phyloP scores from a whole-genome alignment of 2,797 vertebrate genomes.

The Hippocampus kuda region DNA sequence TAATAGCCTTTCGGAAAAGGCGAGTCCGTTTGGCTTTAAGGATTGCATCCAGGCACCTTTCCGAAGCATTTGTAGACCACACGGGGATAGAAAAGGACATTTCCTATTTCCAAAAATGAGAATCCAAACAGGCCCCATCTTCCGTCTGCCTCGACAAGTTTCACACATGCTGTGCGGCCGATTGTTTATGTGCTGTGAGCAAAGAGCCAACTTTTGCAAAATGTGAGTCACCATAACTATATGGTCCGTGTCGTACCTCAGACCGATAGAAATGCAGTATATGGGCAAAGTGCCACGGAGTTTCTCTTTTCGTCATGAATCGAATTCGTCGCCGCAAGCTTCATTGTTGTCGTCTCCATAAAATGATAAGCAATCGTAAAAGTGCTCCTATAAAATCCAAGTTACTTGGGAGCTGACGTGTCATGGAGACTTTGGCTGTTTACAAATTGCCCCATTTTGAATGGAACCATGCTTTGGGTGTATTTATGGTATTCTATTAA shows the following conservation, averaged over 20 bases:
- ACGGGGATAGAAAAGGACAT: too few species aligned
- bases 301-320: neutral
- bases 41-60: too few species aligned
- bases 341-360: neutral
- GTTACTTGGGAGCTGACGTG: neutral
- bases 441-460: neutral
- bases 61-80: too few species aligned
- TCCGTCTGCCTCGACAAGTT: neutral
- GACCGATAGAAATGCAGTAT: neutral
- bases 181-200: neutral
- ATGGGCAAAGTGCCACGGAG: neutral
- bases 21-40: too few species aligned
- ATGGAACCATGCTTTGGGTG: neutral
- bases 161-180: neutral
- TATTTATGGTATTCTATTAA: neutral
- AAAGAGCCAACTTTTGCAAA: neutral
- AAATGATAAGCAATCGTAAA: neutral
- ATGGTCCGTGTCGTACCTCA: neutral
- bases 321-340: neutral
- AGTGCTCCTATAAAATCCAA: neutral
- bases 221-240: neutral
- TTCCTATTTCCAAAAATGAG: too few species aligned
- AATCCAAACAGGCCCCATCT: neutral
- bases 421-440: neutral
- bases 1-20: too few species aligned